phyloP scores from a whole-genome alignment of 2,113 vertebrate species.

The Climacteris rufus region DNA sequence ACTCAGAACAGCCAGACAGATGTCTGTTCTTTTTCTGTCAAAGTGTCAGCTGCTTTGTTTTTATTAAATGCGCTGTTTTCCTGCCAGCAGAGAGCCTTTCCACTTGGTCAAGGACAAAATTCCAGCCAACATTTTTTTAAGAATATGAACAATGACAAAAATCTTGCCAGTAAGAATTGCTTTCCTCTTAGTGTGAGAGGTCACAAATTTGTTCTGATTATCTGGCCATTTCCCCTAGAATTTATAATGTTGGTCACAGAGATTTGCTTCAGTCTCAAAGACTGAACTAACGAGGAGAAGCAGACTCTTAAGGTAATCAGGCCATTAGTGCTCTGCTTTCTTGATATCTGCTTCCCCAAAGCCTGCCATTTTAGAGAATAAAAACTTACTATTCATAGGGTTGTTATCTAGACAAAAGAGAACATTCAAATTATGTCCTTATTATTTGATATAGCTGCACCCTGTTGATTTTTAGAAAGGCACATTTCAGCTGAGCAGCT shows the following conservation, averaged over 20 bases:
- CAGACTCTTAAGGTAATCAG: not conserved
- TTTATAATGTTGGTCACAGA: not conserved
- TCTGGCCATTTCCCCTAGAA: not conserved
- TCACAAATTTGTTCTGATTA: not conserved
- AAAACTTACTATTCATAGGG: not conserved
- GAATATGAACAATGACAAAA: slow-evolving; percentile 27
- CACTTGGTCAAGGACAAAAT: slow-evolving; percentile 17
- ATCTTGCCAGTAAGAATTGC: not conserved
- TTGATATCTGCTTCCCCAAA: not conserved
- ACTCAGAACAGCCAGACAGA: not conserved
- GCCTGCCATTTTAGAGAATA: not conserved
- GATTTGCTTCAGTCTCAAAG: not conserved
- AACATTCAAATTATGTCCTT: not conserved
- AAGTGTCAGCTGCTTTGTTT: slow-evolving; percentile 17
- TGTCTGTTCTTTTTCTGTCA: not conserved
- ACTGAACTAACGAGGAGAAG: not conserved
- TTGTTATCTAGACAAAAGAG: not conserved
- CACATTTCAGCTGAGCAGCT: not conserved
- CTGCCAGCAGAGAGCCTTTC: not conserved
- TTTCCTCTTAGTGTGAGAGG: slow-evolving; percentile 14
- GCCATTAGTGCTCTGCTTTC: not conserved
- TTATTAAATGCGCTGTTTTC: not conserved
- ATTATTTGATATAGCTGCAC: not conserved
- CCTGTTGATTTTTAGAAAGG: not conserved
- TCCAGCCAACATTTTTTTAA: not conserved